These are phyloP conservation scores for Leptarthrus brevirostris DNA, from an alignment of 2,888 invertebrate species.

Conservation along the genomic window DNA sequence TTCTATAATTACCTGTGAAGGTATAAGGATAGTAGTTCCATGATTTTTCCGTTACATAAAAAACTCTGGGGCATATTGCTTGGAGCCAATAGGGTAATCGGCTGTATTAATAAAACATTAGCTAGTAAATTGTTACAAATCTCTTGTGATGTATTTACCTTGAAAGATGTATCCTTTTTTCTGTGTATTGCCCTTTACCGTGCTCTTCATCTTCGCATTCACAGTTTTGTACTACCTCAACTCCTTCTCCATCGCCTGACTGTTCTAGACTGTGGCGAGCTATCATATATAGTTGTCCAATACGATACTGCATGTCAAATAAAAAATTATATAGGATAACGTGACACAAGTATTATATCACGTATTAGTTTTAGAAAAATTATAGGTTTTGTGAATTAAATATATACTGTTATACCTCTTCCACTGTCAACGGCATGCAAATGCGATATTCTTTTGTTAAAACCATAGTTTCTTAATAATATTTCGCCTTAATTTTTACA, in stretches of 20 bases:
- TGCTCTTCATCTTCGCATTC: slow-evolving; percentile 82
- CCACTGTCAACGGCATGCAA: slow-evolving; percentile 91
- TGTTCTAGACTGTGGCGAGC: slow-evolving; percentile 93
- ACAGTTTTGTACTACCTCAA: slow-evolving; percentile 88
- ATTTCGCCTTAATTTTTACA: too few species aligned
- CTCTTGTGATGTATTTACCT: too few species aligned
- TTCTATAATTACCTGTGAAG: slow-evolving; percentile 74
- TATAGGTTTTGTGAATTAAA: slow-evolving; percentile 20
- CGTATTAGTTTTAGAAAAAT: too few species aligned
- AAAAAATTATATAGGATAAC: not conserved
- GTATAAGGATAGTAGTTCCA: slow-evolving; percentile 96
- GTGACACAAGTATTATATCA: not conserved
- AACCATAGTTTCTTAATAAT: slow-evolving; percentile 82
- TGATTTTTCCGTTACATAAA: slow-evolving; percentile 93
- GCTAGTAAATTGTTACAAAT: not conserved
- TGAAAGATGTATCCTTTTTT: slow-evolving; percentile 89
- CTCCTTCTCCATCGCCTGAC: slow-evolving; percentile 89
- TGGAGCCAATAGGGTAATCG: slow-evolving; percentile 92
- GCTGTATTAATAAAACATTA: slow-evolving; percentile 67
- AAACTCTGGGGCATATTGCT: slow-evolving; percentile 86
- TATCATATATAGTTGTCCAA: slow-evolving; percentile 95
- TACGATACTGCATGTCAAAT: slow-evolving; percentile 78
- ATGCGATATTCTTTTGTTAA: slow-evolving; percentile 89
- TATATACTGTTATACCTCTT: slow-evolving; percentile 76
- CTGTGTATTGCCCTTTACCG: slow-evolving; percentile 89